phyloP scores from a whole-genome alignment of 2,888 invertebrate genomes.

The Acrobasis consociella region DNA sequence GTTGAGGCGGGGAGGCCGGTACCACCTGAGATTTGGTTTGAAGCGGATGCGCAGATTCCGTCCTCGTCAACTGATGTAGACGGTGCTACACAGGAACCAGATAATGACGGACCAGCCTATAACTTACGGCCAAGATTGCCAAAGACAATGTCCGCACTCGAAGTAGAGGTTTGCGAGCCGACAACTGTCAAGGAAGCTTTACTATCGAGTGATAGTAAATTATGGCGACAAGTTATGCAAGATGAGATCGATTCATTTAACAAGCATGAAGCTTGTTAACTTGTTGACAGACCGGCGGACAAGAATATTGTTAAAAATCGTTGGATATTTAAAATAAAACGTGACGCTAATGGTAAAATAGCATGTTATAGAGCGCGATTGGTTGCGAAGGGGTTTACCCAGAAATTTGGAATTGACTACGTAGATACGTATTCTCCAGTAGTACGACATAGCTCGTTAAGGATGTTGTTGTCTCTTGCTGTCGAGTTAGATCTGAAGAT shows the following conservation, averaged over 20 bases:
- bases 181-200: too few relatives aligned
- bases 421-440: background rate
- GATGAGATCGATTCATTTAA: background rate
- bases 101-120: slow-evolving; percentile 4
- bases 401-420: background rate
- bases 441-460: background rate
- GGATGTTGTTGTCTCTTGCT: background rate
- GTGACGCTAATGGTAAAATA: background rate
- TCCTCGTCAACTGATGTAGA: background rate
- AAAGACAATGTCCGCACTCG: slow-evolving; percentile 5
- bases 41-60: background rate
- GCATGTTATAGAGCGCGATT: background rate
- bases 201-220: background rate
- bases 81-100: background rate
- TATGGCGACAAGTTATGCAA: background rate
- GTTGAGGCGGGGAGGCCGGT: background rate
- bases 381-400: background rate
- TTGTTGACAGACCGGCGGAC: background rate
- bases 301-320: background rate
- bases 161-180: too few relatives aligned
- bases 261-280: background rate
- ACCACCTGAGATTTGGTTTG: background rate
- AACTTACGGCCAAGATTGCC: slow-evolving; percentile 1
- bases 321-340: background rate
- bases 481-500: background rate